phyloP scores from a whole-genome alignment of 2,113 vertebrate species.

The Leptobrachium ailaonicum region DNA sequence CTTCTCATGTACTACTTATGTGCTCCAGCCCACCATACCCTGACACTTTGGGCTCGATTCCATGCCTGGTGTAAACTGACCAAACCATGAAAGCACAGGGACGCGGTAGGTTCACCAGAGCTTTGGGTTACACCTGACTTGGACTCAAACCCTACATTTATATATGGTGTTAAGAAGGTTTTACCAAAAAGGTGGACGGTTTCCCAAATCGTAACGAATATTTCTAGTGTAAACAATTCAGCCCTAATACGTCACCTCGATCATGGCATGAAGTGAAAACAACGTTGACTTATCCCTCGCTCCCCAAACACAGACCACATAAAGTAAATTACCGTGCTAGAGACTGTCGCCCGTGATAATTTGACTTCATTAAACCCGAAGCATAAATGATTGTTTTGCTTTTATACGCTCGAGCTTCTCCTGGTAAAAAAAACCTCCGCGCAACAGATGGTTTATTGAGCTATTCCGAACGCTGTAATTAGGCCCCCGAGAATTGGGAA shows the following conservation, averaged over 20 bases:
- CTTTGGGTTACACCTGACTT: no score
- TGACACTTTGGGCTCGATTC: no score
- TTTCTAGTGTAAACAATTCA: constrained; percentile 63
- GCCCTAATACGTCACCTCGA: constrained; percentile 75
- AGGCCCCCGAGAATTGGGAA: constrained; percentile 32
- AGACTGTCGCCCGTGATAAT: constrained; percentile 88
- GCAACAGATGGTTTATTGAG: constrained; percentile 77
- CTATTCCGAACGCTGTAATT: constrained; percentile 60
- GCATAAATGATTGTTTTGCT: constrained; percentile 83
- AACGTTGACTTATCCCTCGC: constrained; percentile 66
- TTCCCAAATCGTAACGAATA: no score
- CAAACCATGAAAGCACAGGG: no score
- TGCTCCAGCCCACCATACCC: no score
- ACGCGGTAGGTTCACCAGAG: no score
- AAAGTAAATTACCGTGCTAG: constrained; percentile 73
- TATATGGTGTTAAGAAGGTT: no score
- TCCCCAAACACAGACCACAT: constrained; percentile 73
- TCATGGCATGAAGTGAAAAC: constrained; percentile 79
- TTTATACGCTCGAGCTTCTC: constrained; percentile 76
- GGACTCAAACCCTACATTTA: no score
- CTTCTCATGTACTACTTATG: no score
- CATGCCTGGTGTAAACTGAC: no score
- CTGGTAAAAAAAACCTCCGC: constrained; percentile 71
- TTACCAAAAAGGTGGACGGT: no score
- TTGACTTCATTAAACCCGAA: constrained; percentile 92